Percentiles rank a stretch among this genome's conserved stretches.
Evolutionary conservation across 2,797 vertebrate genomes (phyloP).

Genomic region (Gobionotothen gibberifrons): DNA sequence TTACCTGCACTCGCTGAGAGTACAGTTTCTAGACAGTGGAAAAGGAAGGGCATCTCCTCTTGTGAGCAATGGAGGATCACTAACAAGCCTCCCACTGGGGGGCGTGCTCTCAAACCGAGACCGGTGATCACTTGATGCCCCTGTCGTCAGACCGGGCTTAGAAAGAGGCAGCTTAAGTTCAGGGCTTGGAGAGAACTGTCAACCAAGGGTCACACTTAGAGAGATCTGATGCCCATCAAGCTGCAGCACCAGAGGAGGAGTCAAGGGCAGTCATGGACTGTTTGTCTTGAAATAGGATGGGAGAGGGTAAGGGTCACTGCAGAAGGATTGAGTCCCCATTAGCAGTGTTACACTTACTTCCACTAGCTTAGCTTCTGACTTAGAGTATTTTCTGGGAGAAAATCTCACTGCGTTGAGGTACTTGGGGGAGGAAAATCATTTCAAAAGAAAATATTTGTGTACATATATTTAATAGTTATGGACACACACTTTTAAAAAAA

Average conservation of each 20-base stretch:
- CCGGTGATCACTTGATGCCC: constrained; percentile 80
- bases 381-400: constrained; percentile 48
- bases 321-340: constrained; percentile 76
- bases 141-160: constrained; percentile 76
- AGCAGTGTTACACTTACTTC: constrained; percentile 77
- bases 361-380: constrained; percentile 69
- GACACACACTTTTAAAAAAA: background rate
- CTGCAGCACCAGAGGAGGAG: constrained; percentile 72
- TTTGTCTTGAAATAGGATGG: constrained; percentile 72
- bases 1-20: constrained; percentile 19
- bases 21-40: constrained; percentile 29
- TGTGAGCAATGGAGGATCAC: constrained; percentile 50
- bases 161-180: constrained; percentile 67
- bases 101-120: constrained; percentile 54
- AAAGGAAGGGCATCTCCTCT: constrained; percentile 45
- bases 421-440: background rate
- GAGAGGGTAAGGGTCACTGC: constrained; percentile 70
- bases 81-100: constrained; percentile 66
- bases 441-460: background rate
- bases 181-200: constrained; percentile 76
- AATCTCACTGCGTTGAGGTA: constrained; percentile 14
- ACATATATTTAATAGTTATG: background rate
- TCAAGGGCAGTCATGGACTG: constrained; percentile 75
- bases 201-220: constrained; percentile 68
- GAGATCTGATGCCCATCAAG: constrained; percentile 57